Percentiles rank a stretch among this genome's conserved stretches.
These are phyloP conservation scores for Orthonychiurus folsomi DNA, from an alignment of 2,888 invertebrate genomes.

Conservation along the genomic window DNA sequence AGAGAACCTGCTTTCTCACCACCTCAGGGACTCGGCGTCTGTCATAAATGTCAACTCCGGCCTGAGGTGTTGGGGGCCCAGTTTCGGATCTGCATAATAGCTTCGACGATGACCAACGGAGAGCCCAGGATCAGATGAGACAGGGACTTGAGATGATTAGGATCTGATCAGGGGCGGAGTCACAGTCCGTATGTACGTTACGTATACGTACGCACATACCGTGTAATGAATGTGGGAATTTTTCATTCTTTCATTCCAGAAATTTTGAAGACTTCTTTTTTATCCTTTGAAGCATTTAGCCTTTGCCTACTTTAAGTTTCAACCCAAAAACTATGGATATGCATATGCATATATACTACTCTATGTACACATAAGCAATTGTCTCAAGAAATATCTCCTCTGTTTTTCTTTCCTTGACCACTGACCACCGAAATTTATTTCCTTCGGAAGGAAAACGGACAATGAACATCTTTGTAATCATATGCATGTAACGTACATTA, in stretches of 20 bases:
- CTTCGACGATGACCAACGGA: slow-evolving; percentile 21
- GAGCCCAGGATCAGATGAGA: slow-evolving; percentile 20
- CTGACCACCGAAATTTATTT: neutral
- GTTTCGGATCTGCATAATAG: slow-evolving; percentile 18
- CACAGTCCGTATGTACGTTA: too few species aligned
- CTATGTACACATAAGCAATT: too few species aligned
- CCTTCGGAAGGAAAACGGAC: neutral
- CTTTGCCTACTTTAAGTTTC: too few species aligned
- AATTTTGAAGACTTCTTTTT: too few species aligned
- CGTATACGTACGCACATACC: too few species aligned
- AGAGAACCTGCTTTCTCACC: slow-evolving; percentile 19
- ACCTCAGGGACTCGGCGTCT: slow-evolving; percentile 35
- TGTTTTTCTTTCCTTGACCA: neutral
- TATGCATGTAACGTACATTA: neutral
- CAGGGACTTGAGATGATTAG: neutral
- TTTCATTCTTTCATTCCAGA: too few species aligned
- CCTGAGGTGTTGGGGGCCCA: slow-evolving; percentile 24
- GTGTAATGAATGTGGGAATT: neutral
- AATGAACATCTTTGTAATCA: neutral
- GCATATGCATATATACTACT: too few species aligned
- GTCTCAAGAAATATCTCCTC: neutral
- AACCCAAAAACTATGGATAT: too few species aligned
- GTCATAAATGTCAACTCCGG: slow-evolving; percentile 40
- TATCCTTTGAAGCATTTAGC: too few species aligned
- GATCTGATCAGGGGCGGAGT: neutral